Base-by-base conservation (phyloP, 2,113 vertebrate genomes). In the Zapus hudsonius region DNA sequence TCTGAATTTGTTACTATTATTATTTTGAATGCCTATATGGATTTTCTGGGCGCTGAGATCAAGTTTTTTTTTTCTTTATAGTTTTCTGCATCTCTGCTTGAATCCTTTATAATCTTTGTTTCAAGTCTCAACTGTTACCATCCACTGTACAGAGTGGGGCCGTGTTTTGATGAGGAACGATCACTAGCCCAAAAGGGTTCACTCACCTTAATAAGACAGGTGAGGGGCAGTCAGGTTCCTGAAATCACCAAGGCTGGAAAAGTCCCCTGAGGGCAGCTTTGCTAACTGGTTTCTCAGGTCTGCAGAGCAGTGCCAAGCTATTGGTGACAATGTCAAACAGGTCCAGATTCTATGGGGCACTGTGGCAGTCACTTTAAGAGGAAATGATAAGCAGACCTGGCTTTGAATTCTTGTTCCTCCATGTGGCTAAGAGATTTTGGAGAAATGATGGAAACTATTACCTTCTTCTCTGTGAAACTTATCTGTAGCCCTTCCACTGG, bases 271-370 rank as follows among this genome's bases (percentile, higher is more conserved):
- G 10, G 12, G 2, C 25, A 38, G 15, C 64, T 84, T 33, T 59
- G 19, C 22, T 12, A 7, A 12, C 0, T 29, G 59, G 57, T 42
- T 59, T 72, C 67, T 40, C 29, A 3, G 27, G 25, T 36, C 52
- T 42, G 11, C 38, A 64, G 22, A 20, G 55, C 9, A 2, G 27
- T 2, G 15, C 7, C 0, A 22, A 40, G 0, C 17, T 33, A 25
- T 29, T 5, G 19, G 0, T 3, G 19, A 47, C 1, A 4, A 3
- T 33, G 22, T 1, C n/a, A n/a, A 1, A n/a, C 15, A 82, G 40
- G n/a, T 40, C 5, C 17, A 3, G 55, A 47, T 9, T 27, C 64
- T 29, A 2, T 0, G 20, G 42, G 22, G 25, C 38, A 16, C 2
- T 2, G 8, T 4, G 11, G 47, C 8, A 29, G 12, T 0, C 0